Conservation (phyloP, 2,888 invertebrate species). For the Cylloceria caligata region DNA sequence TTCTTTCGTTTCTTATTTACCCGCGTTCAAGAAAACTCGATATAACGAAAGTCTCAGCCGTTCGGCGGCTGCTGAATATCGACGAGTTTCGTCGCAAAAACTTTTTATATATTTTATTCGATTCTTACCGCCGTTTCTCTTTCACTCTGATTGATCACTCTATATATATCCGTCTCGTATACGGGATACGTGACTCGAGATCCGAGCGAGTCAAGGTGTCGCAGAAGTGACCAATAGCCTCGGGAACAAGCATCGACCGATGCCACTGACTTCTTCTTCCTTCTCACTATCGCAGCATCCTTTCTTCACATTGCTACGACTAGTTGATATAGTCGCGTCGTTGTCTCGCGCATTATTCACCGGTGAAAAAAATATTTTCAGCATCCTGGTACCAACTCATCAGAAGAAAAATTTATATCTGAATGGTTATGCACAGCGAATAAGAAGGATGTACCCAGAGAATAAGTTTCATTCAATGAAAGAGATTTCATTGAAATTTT, state of each 20-base stretch:
- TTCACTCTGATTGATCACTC: background rate
- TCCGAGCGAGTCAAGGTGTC: slow-evolving; percentile 15
- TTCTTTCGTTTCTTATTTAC: slow-evolving; percentile 13
- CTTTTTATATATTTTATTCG: slow-evolving; percentile 14
- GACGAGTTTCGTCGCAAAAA: slow-evolving; percentile 18
- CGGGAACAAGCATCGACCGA: background rate
- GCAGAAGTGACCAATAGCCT: background rate
- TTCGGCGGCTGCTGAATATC: background rate
- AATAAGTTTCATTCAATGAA: background rate
- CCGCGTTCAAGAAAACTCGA: slow-evolving; percentile 23
- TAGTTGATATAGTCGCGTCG: slow-evolving; percentile 2
- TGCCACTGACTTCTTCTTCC: background rate
- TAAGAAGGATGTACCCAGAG: background rate
- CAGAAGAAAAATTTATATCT: slow-evolving; percentile 22
- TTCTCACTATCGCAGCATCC: background rate
- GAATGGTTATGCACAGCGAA: background rate
- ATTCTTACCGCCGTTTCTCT: slow-evolving; percentile 3
- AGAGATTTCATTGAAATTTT: too few species aligned
- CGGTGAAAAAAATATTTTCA: slow-evolving; percentile 26
- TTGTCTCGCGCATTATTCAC: background rate
- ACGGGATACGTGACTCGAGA: slow-evolving; percentile 15
- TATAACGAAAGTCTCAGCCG: slow-evolving; percentile 15
- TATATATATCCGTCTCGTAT: background rate
- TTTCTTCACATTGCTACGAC: background rate
- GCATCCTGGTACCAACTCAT: slow-evolving; percentile 16